Evolutionary conservation across 2,888 invertebrate species (phyloP).

Genomic region (Tyria jacobaeae): DNA sequence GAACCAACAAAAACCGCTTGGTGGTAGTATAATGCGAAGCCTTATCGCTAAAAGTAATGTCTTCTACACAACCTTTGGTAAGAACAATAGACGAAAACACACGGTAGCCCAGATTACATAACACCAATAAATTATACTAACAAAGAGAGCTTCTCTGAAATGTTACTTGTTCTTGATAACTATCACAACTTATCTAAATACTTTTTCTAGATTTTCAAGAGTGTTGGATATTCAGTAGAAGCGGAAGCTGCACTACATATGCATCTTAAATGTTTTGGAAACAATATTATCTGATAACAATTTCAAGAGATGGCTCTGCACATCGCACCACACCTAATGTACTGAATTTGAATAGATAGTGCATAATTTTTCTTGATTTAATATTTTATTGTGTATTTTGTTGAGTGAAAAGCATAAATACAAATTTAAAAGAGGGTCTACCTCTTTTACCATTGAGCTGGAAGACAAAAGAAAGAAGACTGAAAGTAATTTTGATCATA

Average conservation of each 20-base stretch:
- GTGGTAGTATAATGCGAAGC: background rate
- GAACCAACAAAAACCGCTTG: background rate
- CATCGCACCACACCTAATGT: background rate
- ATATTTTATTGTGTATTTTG: too few relatives aligned
- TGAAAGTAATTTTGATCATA: background rate
- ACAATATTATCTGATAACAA: too few relatives aligned
- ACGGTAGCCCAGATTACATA: background rate
- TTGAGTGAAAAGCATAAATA: too few relatives aligned
- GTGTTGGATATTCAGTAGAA: too few relatives aligned
- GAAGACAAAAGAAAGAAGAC: background rate
- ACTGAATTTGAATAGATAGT: too few relatives aligned
- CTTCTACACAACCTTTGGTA: background rate
- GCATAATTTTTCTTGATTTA: too few relatives aligned
- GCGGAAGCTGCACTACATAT: too few relatives aligned
- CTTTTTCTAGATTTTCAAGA: background rate
- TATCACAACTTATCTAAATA: background rate
- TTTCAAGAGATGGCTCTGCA: too few relatives aligned
- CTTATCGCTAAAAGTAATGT: constrained; percentile 4
- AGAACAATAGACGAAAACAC: background rate
- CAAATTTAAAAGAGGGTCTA: background rate
- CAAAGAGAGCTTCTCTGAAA: background rate
- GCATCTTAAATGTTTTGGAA: background rate
- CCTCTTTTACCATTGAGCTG: too few relatives aligned
- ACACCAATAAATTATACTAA: background rate
- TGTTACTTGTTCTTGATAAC: background rate